A percentile compares a stretch with the other conserved stretches of the same genome.
phyloP scores from a whole-genome alignment of 1,140 invertebrate species.

The Sinonovacula constricta region DNA sequence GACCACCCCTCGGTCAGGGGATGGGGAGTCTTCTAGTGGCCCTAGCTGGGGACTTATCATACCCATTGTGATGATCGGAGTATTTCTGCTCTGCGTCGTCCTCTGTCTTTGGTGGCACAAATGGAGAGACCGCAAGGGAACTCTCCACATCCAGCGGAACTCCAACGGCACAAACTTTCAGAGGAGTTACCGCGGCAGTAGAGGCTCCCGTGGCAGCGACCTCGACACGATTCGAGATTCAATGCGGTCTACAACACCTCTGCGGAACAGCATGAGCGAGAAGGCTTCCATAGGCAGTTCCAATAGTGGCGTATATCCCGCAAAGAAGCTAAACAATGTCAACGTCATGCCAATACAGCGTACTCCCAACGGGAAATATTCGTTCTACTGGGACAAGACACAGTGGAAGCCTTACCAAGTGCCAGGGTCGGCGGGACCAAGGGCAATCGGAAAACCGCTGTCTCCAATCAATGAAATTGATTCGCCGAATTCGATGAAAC shows the following conservation, averaged over 20 bases:
- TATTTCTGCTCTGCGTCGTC: slow-evolving; percentile 43
- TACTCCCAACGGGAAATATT: slow-evolving; percentile 22
- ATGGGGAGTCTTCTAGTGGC: neutral
- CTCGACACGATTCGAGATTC: slow-evolving; percentile 42
- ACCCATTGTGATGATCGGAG: slow-evolving; percentile 47
- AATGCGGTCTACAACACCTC: slow-evolving; percentile 48
- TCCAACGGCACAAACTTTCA: slow-evolving; percentile 6
- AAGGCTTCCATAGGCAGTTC: slow-evolving; percentile 10
- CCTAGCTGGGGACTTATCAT: slow-evolving; percentile 52
- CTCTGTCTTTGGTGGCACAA: slow-evolving; percentile 53
- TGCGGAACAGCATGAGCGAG: slow-evolving; percentile 28
- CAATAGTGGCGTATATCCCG: slow-evolving; percentile 23
- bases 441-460: slow-evolving; percentile 24
- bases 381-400: slow-evolving; percentile 43
- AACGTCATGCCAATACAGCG: slow-evolving; percentile 42
- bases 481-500: slow-evolving; percentile 30
- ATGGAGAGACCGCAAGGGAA: slow-evolving; percentile 42
- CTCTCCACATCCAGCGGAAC: neutral
- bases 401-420: slow-evolving; percentile 35
- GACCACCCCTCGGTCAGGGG: too few relatives aligned
- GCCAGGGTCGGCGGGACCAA: neutral
- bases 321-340: slow-evolving; percentile 32
- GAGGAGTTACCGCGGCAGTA: slow-evolving; percentile 22
- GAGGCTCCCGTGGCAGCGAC: neutral
- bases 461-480: slow-evolving; percentile 51